Base-by-base conservation (phyloP, 2,113 vertebrate genomes). In the Cinclus cinclus region DNA sequence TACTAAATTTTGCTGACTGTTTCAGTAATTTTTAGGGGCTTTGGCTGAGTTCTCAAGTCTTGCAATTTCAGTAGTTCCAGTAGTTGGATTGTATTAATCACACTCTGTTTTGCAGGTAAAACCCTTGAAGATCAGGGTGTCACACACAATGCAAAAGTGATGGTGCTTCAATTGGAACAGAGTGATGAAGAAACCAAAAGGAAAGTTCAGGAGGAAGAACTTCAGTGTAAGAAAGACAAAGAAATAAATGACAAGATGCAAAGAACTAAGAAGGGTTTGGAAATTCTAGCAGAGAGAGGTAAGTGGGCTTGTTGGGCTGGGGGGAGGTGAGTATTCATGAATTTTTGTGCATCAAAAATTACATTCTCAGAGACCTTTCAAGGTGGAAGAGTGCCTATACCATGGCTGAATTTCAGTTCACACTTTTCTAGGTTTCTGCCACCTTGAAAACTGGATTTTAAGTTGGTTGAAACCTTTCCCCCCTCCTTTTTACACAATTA, bases 251-350 rank as follows among this genome's bases (percentile, higher is more conserved):
- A 98, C 91, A 98, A 97, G 35, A 91, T 99, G 87, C 97, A 98
- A 96, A 98, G 99, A 83, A 99, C 99, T 2, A 98, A 98, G 80
- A 98, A 98, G 44, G 99, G 99, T 2, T 98, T 99, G 79, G 98
- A 99, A 98, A 99, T 99, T 70, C 98, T 99, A 44, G 99, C 99
- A 3, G 98, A 99, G 92, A 98, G 99, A 98, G 99, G 99, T 98
- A 68, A 89, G 20, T 27, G 15, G 15, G 3, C 21, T 47, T 56
- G 21, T 41, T 82, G 22, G 10, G 7, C 2, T 9, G 2, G 2
- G 35, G 9, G 3, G 1, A 59, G 24, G 4, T 81, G 21, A 1
- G 0, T 50, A 8, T 59, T 85, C 22, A 9, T 83, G 63, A 31
- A 67, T 55, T 75, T 18, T 87, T 78, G 18, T 2, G 1, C 7